These are phyloP conservation scores for Callyntrura guangdongensis DNA, from an alignment of 2,888 invertebrate species.

Conservation along the genomic window DNA sequence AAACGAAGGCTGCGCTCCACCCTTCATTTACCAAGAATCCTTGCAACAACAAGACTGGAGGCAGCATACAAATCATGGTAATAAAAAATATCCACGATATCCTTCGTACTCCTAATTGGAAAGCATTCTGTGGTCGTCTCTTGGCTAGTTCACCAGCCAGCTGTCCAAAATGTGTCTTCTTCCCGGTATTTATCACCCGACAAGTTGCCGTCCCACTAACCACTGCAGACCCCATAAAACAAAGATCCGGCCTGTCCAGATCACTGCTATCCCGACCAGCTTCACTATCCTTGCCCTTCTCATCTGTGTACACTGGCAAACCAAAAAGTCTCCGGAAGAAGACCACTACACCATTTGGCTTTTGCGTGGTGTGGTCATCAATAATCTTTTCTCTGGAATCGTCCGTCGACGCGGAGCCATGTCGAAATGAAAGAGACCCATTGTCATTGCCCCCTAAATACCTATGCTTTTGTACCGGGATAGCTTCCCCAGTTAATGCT, in stretches of 20 bases:
- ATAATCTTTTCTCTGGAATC: too few relatives aligned
- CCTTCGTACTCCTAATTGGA: conserved; percentile 77
- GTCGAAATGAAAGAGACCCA: too few relatives aligned
- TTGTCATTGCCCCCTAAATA: too few relatives aligned
- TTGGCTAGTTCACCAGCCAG: conserved; percentile 71
- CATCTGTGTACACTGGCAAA: conserved; percentile 37
- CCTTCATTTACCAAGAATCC: conserved; percentile 62
- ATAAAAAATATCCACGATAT: conserved; percentile 82
- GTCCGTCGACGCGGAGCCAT: too few relatives aligned
- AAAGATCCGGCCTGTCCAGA: conserved; percentile 62
- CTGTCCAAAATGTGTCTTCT: conserved; percentile 66
- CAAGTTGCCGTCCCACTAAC: conserved; percentile 71
- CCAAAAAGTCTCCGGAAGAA: conserved; percentile 66
- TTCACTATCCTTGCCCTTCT: neutral
- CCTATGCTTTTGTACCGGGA: conserved; percentile 27
- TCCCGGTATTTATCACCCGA: conserved; percentile 64
- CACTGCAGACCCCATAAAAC: conserved; percentile 79
- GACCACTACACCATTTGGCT: too few relatives aligned
- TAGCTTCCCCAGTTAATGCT: conserved; percentile 40
- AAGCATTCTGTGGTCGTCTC: conserved; percentile 75
- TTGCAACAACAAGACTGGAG: conserved; percentile 75
- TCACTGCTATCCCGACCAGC: conserved; percentile 8
- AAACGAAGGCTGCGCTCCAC: conserved; percentile 72
- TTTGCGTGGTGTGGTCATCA: too few relatives aligned
- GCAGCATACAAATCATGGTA: conserved; percentile 72